phyloP scores from a whole-genome alignment of 2,113 vertebrate genomes.

The Platichthys flesus region DNA sequence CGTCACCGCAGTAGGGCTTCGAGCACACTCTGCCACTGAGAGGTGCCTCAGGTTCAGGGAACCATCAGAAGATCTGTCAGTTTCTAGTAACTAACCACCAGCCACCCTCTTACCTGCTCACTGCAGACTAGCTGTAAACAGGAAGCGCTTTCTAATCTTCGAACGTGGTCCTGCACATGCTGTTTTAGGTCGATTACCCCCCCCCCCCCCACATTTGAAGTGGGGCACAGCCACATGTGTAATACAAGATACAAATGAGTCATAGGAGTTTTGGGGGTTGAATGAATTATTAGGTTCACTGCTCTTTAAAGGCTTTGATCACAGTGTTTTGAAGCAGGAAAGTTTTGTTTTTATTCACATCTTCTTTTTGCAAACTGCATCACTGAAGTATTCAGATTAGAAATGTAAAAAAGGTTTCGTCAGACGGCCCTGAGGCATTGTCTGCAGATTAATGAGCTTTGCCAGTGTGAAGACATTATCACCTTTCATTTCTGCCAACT shows the following conservation, averaged over 20 bases:
- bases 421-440: constrained; percentile 49
- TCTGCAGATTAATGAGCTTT: constrained; percentile 51
- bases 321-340: background rate
- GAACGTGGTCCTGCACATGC: background rate
- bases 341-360: constrained; percentile 6
- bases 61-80: constrained; percentile 19
- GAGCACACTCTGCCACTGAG: background rate
- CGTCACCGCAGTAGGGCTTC: constrained; percentile 26
- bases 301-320: background rate
- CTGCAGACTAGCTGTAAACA: constrained; percentile 40
- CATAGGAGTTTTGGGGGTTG: background rate
- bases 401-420: constrained; percentile 14
- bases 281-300: background rate
- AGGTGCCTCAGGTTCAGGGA: background rate
- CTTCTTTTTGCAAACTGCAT: constrained; percentile 3
- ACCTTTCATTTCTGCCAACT: constrained; percentile 39
- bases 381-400: background rate
- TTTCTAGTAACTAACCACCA: constrained; percentile 8
- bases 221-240: background rate
- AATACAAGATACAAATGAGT: constrained; percentile 6
- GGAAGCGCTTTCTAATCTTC: constrained; percentile 46
- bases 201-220: background rate
- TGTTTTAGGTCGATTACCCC: background rate
- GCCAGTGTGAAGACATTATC: constrained; percentile 50
- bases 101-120: constrained; percentile 1